Evolutionary conservation across 2,113 vertebrate species (phyloP).

Genomic region (Nansenia antarctica): DNA sequence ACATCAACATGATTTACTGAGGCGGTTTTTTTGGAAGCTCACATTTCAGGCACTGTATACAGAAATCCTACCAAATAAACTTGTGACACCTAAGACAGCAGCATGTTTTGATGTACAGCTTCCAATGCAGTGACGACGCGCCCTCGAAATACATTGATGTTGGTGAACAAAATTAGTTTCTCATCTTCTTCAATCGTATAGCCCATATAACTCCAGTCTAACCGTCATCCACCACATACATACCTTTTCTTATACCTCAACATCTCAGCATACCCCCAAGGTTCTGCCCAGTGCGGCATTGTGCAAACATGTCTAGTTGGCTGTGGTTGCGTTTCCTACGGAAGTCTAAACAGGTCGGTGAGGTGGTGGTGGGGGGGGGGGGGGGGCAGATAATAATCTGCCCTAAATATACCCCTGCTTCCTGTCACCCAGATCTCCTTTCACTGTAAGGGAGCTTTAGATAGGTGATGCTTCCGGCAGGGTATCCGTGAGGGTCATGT

Average conservation of each 20-base stretch:
- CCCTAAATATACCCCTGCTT: constrained; percentile 69
- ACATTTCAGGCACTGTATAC: not conserved
- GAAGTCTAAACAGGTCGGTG: constrained; percentile 46
- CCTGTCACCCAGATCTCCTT: constrained; percentile 65
- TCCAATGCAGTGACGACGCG: not conserved
- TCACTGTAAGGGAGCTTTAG: constrained; percentile 50
- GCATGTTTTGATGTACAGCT: not conserved
- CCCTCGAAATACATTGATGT: not conserved
- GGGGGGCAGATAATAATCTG: too few relatives aligned
- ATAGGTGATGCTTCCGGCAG: constrained; percentile 49
- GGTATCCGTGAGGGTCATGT: constrained; percentile 30
- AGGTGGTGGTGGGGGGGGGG: constrained; percentile 34
- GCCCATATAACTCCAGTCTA: not conserved
- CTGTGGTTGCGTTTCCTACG: constrained; percentile 15
- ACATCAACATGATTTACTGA: not conserved
- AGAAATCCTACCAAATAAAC: not conserved
- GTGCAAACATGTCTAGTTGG: constrained; percentile 23
- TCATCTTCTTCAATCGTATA: not conserved
- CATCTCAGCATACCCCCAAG: not conserved
- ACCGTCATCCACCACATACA: not conserved
- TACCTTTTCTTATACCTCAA: not conserved
- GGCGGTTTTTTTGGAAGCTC: not conserved
- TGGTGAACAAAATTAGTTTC: not conserved
- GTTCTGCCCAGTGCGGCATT: not conserved
- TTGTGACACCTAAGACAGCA: not conserved